A percentile compares a stretch with the other conserved stretches of the same genome.
These are phyloP conservation scores for Bufo bufo DNA, from an alignment of 2,113 vertebrate genomes.

Conservation along the genomic window DNA sequence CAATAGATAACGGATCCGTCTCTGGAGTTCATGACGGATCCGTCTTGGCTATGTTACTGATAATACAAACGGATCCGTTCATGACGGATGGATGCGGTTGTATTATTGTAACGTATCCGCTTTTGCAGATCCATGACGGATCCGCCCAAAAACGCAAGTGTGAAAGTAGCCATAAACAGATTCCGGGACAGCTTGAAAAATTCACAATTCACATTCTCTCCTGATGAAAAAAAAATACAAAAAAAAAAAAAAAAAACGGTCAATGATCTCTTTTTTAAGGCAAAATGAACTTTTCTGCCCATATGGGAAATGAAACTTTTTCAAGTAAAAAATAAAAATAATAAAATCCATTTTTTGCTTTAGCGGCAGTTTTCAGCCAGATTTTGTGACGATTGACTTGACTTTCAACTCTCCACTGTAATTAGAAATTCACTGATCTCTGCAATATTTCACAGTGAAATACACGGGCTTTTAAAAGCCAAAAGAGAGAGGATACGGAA, in stretches of 20 bases:
- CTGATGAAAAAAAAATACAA: too few relatives aligned
- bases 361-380: background rate
- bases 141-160: too few relatives aligned
- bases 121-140: too few relatives aligned
- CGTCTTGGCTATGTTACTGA: too few relatives aligned
- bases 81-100: too few relatives aligned
- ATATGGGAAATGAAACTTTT: slow-evolving; percentile 6
- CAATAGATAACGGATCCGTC: too few relatives aligned
- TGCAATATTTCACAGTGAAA: slow-evolving; percentile 11
- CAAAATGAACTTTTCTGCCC: background rate
- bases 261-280: background rate
- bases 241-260: background rate
- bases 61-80: too few relatives aligned
- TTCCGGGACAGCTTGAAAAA: background rate
- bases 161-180: background rate
- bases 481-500: background rate
- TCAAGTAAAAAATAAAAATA: background rate
- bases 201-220: background rate
- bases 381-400: slow-evolving; percentile 19
- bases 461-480: background rate
- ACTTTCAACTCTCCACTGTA: background rate
- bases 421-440: slow-evolving; percentile 28
- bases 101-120: too few relatives aligned
- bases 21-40: too few relatives aligned
- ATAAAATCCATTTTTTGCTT: background rate